A percentile compares a stretch with the other conserved stretches of the same genome.
phyloP scores from a whole-genome alignment of 2,113 vertebrate genomes.

The Ardeotis arabs region DNA sequence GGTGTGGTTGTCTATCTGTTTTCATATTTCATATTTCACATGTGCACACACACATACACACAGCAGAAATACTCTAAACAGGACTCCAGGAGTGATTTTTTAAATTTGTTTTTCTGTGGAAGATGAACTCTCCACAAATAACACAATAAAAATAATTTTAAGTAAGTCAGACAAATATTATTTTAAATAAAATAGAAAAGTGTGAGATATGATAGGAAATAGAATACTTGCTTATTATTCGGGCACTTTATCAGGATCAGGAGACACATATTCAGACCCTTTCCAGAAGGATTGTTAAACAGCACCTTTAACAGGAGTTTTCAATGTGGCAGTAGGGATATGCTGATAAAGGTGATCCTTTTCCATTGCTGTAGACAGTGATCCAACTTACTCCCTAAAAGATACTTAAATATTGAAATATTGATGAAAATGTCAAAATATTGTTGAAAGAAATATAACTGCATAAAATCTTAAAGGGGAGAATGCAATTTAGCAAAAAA shows the following conservation, averaged over 20 bases:
- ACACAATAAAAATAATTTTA: background rate
- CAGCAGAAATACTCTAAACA: background rate
- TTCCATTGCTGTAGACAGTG: background rate
- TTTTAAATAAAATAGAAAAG: background rate
- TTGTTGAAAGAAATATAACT: background rate
- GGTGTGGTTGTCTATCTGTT: background rate
- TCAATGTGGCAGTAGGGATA: background rate
- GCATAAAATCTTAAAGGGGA: accelerated
- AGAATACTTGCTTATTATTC: background rate
- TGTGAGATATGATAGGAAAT: background rate
- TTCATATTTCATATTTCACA: background rate
- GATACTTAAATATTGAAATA: background rate
- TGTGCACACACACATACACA: background rate
- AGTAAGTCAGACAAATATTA: background rate
- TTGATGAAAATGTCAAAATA: background rate
- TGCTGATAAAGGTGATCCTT: background rate
- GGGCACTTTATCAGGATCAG: background rate
- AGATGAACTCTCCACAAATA: background rate
- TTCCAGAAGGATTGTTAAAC: background rate
- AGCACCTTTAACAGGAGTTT: background rate
- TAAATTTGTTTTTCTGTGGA: background rate
- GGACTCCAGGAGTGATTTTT: background rate
- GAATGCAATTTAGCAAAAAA: background rate
- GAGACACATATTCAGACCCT: background rate
- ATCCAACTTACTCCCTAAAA: background rate